A percentile compares a stretch with the other conserved stretches of the same genome.
phyloP scores from a whole-genome alignment of 2,113 vertebrate genomes.

The Steatornis caripensis region DNA sequence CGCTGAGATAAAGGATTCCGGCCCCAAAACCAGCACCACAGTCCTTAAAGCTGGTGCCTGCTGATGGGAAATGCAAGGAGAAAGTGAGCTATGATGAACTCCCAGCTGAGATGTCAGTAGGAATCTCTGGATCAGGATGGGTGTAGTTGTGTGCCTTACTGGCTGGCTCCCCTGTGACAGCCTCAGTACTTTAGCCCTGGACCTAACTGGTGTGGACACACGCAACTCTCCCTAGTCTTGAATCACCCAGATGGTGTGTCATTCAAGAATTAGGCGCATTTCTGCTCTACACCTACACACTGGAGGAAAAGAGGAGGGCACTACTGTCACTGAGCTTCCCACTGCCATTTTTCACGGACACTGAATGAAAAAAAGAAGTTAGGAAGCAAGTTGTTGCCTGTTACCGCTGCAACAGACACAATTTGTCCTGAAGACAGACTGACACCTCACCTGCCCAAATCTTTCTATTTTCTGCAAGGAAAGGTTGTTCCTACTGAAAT shows the following conservation, averaged over 20 bases:
- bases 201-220: neutral
- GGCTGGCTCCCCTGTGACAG: neutral
- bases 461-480: neutral
- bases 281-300: neutral
- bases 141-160: neutral
- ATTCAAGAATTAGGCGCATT: neutral
- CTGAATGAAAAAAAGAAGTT: neutral
- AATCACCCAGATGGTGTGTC: neutral
- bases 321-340: neutral
- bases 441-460: neutral
- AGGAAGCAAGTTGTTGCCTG: neutral
- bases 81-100: neutral
- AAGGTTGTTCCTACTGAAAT: neutral
- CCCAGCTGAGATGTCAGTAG: rapidly evolving
- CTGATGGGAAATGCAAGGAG: neutral
- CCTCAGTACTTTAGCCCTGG: neutral
- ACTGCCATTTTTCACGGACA: neutral
- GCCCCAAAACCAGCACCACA: neutral
- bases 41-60: neutral
- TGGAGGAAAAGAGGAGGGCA: neutral
- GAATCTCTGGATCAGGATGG: no score
- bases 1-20: neutral
- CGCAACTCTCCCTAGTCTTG: neutral
- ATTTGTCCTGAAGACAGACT: neutral
- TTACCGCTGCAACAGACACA: neutral